Conservation (phyloP, 1,140 invertebrate genomes). For the Zaprionus taronus region DNA sequence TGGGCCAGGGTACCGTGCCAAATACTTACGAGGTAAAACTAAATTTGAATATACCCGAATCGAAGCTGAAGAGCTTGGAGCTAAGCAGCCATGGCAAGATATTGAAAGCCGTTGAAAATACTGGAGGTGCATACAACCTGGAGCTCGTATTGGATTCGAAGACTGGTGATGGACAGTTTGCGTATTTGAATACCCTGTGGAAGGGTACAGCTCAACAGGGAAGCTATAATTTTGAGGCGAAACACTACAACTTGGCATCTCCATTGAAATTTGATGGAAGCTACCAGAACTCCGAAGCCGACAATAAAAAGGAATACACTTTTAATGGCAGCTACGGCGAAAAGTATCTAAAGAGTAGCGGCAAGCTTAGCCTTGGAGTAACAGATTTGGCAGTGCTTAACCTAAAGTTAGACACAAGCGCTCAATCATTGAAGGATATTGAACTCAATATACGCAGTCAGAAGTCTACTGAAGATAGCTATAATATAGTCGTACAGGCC, state of each 20-base stretch:
- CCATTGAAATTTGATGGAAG: slow-evolving; percentile 63
- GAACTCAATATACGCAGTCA: slow-evolving; percentile 86
- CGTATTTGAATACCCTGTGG: slow-evolving; percentile 42
- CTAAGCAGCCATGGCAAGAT: slow-evolving; percentile 71
- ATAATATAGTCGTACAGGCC: slow-evolving; percentile 38
- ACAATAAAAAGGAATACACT: slow-evolving; percentile 43
- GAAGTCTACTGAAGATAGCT: slow-evolving; percentile 85
- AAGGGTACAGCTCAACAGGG: slow-evolving; percentile 55
- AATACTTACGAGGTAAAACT: slow-evolving; percentile 72
- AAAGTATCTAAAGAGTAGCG: slow-evolving; percentile 57
- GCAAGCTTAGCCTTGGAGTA: slow-evolving; percentile 31
- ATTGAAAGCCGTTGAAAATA: slow-evolving; percentile 29
- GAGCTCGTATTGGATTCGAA: slow-evolving; percentile 52
- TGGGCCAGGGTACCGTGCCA: slow-evolving; percentile 81
- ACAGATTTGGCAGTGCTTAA: slow-evolving; percentile 30
- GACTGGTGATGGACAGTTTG: slow-evolving; percentile 55
- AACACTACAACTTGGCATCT: slow-evolving; percentile 48
- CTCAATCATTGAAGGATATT: slow-evolving; percentile 86
- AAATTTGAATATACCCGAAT: slow-evolving; percentile 85
- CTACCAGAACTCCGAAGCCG: slow-evolving; percentile 50
- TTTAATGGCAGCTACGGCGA: slow-evolving; percentile 58
- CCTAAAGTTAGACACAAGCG: slow-evolving; percentile 84
- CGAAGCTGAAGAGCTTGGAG: slow-evolving; percentile 85
- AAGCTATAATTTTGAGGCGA: slow-evolving; percentile 52
- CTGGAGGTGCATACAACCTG: slow-evolving; percentile 18